A percentile compares a stretch with the other conserved stretches of the same genome.
Conservation (phyloP, 2,113 vertebrate species). For the Cochlearius cochlearius region DNA sequence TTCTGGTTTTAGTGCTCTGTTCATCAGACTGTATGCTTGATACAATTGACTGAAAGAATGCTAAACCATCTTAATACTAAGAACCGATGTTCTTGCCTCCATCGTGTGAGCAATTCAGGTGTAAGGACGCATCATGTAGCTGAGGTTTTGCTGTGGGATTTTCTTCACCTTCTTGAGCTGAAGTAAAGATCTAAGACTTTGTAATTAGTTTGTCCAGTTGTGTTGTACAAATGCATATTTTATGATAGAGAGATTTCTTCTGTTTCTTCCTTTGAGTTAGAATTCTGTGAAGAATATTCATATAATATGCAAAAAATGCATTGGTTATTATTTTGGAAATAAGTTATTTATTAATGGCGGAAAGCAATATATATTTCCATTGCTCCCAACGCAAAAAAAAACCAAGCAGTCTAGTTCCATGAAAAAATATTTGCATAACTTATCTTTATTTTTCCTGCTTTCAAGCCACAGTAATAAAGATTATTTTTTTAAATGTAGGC, state of each 20-base stretch:
- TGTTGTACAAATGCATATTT: neutral
- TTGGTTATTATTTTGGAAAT: neutral
- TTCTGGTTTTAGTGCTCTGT: neutral
- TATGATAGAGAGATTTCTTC: neutral
- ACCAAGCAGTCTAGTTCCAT: neutral
- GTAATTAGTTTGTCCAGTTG: neutral
- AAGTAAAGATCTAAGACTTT: neutral
- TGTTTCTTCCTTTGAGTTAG: neutral
- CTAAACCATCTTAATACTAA: neutral
- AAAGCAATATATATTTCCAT: neutral
- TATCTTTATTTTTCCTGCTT: neutral
- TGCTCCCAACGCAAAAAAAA: neutral
- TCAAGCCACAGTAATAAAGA: neutral
- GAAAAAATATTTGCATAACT: neutral
- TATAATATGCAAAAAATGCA: neutral
- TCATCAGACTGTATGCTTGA: neutral
- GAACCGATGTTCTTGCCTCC: neutral
- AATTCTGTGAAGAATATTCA: neutral
- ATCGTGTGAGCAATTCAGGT: neutral
- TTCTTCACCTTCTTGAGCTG: neutral
- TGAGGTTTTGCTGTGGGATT: neutral
- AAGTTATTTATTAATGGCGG: neutral
- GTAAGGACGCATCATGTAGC: rapidly evolving
- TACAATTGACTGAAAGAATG: neutral
- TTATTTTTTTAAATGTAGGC: neutral